Conservation (phyloP, 2,888 invertebrate species). For the Pristionchus arcanus region DNA sequence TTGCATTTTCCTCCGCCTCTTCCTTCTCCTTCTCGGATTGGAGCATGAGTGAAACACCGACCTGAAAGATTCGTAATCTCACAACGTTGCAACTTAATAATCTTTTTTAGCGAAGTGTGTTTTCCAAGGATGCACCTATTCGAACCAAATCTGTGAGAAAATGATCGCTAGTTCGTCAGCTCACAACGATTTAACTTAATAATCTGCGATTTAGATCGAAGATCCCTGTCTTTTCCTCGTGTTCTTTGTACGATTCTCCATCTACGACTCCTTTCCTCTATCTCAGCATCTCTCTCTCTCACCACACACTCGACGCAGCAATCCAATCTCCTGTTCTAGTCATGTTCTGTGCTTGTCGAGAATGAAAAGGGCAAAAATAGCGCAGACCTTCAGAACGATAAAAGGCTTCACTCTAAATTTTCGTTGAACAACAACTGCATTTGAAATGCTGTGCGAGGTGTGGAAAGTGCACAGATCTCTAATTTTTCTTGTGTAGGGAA, state of each 20-base stretch:
- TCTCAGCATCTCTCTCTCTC: no score
- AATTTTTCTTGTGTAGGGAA: background rate
- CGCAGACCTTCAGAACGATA: background rate
- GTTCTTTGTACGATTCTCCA: background rate
- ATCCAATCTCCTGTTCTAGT: slow-evolving; percentile 29
- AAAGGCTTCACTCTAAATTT: background rate
- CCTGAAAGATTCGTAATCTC: slow-evolving; percentile 61
- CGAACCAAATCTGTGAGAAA: no score
- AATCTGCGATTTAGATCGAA: background rate
- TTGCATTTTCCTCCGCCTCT: slow-evolving; percentile 57
- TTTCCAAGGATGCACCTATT: no score
- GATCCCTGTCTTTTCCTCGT: background rate
- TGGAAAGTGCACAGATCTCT: background rate
- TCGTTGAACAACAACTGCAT: background rate
- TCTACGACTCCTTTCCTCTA: background rate
- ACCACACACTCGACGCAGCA: no score
- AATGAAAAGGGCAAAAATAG: slow-evolving; percentile 33
- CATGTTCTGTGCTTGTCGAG: background rate
- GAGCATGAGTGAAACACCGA: slow-evolving; percentile 77
- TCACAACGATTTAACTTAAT: no score
- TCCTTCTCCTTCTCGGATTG: slow-evolving; percentile 71
- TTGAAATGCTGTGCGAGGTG: background rate
- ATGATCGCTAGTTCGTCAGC: no score
- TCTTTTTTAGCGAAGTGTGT: no score
- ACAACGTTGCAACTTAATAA: background rate